Evolutionary conservation across 1,140 invertebrate genomes (phyloP).

Genomic region (Zophobas morio): DNA sequence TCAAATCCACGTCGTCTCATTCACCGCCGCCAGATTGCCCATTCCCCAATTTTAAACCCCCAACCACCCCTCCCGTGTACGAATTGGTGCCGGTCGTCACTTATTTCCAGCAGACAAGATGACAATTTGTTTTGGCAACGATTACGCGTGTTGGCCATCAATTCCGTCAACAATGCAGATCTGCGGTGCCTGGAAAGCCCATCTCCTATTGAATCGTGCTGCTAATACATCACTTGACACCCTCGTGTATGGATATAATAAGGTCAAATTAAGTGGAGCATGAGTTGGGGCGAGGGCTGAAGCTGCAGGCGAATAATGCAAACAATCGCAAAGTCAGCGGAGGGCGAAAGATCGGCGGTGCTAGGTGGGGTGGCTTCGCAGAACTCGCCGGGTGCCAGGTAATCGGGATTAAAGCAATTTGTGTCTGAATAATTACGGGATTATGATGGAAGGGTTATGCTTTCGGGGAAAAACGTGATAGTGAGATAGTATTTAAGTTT

Average conservation of each 20-base stretch:
- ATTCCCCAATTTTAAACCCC: background rate
- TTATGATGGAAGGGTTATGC: too few species aligned
- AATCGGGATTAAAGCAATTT: background rate
- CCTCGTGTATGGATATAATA: constrained; percentile 41
- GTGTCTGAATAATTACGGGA: too few species aligned
- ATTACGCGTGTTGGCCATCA: constrained; percentile 21
- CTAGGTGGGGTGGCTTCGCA: too few species aligned
- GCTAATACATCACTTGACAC: constrained; percentile 34
- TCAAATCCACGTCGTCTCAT: background rate
- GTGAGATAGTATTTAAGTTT: too few species aligned
- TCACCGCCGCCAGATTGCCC: background rate
- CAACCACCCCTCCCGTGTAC: background rate
- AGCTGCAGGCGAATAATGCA: constrained; percentile 2
- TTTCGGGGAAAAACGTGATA: too few species aligned
- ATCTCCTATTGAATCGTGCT: constrained; percentile 46
- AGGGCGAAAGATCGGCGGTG: background rate
- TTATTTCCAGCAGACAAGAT: background rate
- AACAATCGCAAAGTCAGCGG: constrained; percentile 1
- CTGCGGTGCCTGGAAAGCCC: constrained; percentile 46
- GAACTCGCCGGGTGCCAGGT: too few species aligned
- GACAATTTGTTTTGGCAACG: constrained; percentile 19
- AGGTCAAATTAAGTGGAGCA: constrained; percentile 54
- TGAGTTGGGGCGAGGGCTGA: constrained; percentile 35
- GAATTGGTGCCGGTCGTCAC: background rate
- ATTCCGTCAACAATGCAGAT: constrained; percentile 20